Conservation (phyloP, 2,888 invertebrate species). For the Argyra leucocephala region DNA sequence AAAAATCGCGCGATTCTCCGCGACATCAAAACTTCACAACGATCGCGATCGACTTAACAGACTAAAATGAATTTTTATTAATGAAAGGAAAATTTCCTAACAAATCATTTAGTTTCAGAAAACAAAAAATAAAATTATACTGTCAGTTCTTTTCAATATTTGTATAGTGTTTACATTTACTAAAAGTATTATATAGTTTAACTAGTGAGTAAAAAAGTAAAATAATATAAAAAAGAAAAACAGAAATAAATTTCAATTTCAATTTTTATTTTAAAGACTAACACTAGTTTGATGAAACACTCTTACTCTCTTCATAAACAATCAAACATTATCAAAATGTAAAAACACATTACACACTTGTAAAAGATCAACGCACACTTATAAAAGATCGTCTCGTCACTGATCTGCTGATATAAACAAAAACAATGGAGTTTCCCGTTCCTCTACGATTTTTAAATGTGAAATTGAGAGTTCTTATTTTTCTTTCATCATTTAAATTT, state of each 20-base stretch:
- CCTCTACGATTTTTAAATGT: too few relatives aligned
- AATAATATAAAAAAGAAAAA: not conserved
- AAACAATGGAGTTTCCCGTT: too few relatives aligned
- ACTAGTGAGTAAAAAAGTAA: not conserved
- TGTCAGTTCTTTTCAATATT: slow-evolving; percentile 23
- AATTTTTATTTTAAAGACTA: not conserved
- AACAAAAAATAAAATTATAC: slow-evolving; percentile 21
- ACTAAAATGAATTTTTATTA: slow-evolving; percentile 33
- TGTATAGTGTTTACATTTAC: slow-evolving; percentile 12
- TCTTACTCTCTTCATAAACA: not conserved
- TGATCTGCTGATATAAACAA: too few relatives aligned
- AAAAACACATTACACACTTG: too few relatives aligned
- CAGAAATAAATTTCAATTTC: not conserved
- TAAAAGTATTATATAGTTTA: not conserved
- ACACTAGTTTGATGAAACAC: not conserved
- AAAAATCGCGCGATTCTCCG: slow-evolving; percentile 20
- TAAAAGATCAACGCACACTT: too few relatives aligned
- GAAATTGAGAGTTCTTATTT: too few relatives aligned
- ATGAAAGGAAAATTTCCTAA: slow-evolving; percentile 42
- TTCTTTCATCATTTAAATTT: too few relatives aligned
- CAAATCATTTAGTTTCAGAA: slow-evolving; percentile 38
- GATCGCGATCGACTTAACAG: slow-evolving; percentile 33
- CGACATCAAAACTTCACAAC: slow-evolving; percentile 27
- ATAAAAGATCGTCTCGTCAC: too few relatives aligned
- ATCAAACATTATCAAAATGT: too few relatives aligned